Evolutionary conservation across 2,888 invertebrate genomes (phyloP), one percentile per base, ranked within the genome.

Genomic region (Drosophila percnosoma): DNA sequence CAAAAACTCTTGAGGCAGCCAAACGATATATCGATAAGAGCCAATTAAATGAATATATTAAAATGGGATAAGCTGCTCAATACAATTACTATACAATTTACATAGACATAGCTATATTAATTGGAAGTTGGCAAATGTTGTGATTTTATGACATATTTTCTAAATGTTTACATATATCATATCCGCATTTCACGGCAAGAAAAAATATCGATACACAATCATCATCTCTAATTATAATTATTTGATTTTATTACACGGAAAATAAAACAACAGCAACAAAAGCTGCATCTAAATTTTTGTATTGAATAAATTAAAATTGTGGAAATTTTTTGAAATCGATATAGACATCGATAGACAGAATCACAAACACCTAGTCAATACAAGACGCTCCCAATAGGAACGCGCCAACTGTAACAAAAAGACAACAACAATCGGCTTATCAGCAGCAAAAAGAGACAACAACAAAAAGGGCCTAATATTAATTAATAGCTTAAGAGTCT

Each of bases 371-470:
- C 60, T 24, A 36, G 53, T 38, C n/a, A 55, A 27, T 55, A n/a
- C 54, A 57, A 21, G 34, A 36, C 53, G 51, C 66, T 69, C 52
- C 77, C 74, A 80, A 83, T 76, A 68, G 55, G 70, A 75, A 74
- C 45, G 72, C 72, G 80, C 76, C 73, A 82, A 71, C 83, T 48
- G 31, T 18, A 33, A 61, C 29, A 59, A 66, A 64, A 51, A 60
- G 34, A 55, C 66, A 55, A 55, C 68, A 68, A 64, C 70, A 42
- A 68, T 48, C 54, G 71, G 73, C 83, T 83, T 80, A 83, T 83
- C 86, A 83, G 73, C 49, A 52, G 18, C 63, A 61, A n/a, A 53
- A n/a, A 53, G 31, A 60, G 64, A 38, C 42, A 66, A 63, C 42
- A 66, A 53, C 21, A 74, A 64, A 38, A 59, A 59, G 42, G 68